Conservation (phyloP, 1,140 invertebrate species). For the Temnothorax curvispinosus region DNA sequence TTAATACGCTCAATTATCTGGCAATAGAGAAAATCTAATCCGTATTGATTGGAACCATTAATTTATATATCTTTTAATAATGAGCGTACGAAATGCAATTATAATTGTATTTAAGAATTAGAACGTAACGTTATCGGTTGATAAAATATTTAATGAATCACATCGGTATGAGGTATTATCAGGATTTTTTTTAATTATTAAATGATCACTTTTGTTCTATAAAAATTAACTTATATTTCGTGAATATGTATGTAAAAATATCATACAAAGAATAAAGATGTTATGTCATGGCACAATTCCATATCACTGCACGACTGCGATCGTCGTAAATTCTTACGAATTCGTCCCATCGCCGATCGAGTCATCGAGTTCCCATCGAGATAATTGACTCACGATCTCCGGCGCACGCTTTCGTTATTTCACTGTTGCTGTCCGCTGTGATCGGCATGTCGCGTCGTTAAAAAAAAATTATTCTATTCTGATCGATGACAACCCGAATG, state of each 20-base stretch:
- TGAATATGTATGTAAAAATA: not conserved
- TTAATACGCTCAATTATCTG: not conserved
- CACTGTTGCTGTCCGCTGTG: not conserved
- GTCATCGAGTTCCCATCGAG: slow-evolving; percentile 23
- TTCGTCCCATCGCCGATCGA: not conserved
- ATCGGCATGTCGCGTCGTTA: not conserved
- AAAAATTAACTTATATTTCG: not conserved
- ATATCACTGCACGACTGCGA: too few species aligned
- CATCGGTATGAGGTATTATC: too few species aligned
- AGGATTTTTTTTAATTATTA: not conserved
- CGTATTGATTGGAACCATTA: not conserved
- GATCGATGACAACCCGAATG: not conserved
- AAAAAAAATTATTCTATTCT: slow-evolving; percentile 24
- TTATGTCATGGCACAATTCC: not conserved
- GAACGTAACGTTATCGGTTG: not conserved
- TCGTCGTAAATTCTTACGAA: not conserved
- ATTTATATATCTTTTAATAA: not conserved
- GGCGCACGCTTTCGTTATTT: slow-evolving; percentile 27
- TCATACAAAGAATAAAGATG: not conserved
- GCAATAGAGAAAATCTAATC: not conserved
- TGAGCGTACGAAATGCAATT: not conserved
- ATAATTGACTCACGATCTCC: slow-evolving; percentile 2
- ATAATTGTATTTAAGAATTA: not conserved
- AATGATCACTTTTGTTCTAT: not conserved
- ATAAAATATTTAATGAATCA: slow-evolving; percentile 6